Evolutionary conservation across 2,797 vertebrate genomes (phyloP).

Genomic region (Crossoptilon crossoptilon): DNA sequence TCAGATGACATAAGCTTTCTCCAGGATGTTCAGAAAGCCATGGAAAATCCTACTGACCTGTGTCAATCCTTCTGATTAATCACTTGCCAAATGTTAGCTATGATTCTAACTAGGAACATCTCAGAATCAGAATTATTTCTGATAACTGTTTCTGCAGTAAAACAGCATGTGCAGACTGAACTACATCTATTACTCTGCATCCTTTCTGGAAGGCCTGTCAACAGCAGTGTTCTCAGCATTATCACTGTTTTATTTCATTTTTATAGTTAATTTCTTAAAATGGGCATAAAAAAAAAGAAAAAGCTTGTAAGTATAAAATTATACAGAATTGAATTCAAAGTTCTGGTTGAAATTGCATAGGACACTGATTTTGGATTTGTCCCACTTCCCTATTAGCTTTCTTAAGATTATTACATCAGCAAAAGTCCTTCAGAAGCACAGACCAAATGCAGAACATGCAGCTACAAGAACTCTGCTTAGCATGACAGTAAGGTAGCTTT

Average conservation of each 20-base stretch:
- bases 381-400: neutral
- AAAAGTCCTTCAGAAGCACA: neutral
- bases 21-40: neutral
- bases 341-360: neutral
- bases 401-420: neutral
- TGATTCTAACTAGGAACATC: neutral
- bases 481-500: neutral
- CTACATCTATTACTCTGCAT: fast-evolving
- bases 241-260: neutral
- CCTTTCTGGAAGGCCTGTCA: neutral
- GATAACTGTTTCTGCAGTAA: neutral
- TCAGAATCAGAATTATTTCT: neutral
- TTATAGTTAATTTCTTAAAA: neutral
- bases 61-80: neutral
- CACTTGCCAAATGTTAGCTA: neutral
- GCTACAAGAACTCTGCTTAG: neutral
- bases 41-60: neutral
- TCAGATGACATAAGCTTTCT: neutral
- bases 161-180: neutral
- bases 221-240: fast-evolving
- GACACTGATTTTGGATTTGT: neutral
- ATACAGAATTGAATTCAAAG: neutral
- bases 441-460: neutral
- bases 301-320: neutral
- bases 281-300: neutral